phyloP scores from a whole-genome alignment of 2,888 invertebrate genomes.

The Hecatera dysodea region DNA sequence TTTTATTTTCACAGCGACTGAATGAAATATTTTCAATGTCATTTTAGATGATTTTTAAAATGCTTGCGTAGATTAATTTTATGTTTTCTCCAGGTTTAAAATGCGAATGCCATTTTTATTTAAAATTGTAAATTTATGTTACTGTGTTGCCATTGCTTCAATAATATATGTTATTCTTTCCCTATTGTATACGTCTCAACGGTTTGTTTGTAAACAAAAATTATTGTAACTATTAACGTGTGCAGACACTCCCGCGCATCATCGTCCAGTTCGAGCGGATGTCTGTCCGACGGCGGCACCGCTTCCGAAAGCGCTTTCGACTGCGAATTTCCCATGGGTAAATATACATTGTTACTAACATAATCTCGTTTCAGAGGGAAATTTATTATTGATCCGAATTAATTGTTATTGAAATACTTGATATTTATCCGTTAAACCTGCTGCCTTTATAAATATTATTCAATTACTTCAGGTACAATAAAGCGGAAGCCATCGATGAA shows the following conservation, averaged over 20 bases:
- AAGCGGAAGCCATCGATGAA: conserved; percentile 98
- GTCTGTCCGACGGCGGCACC: conserved; percentile 94
- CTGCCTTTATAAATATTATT: not conserved
- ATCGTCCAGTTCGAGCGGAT: conserved; percentile 96
- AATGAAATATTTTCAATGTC: not conserved
- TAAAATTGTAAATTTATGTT: not conserved
- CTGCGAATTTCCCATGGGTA: conserved; percentile 94
- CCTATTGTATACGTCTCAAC: not conserved
- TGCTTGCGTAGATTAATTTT: conserved; percentile 25
- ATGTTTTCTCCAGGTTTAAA: not conserved
- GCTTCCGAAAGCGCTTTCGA: conserved; percentile 94
- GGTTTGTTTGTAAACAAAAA: conserved; percentile 38
- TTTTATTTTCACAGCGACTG: conserved; percentile 21
- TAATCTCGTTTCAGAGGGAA: not conserved
- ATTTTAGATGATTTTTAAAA: not conserved
- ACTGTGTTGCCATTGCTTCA: conserved; percentile 13
- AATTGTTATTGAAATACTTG: no score
- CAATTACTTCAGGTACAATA: conserved; percentile 92
- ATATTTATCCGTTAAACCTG: not conserved
- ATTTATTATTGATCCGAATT: not conserved
- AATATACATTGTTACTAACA: conserved; percentile 42
- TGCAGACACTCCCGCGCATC: conserved; percentile 94
- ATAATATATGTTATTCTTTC: not conserved
- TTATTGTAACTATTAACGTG: conserved; percentile 47
- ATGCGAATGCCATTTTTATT: conserved; percentile 30